A percentile compares a stretch with the other conserved stretches of the same genome.
These are phyloP conservation scores for Prionace glauca DNA, from an alignment of 2,797 vertebrate species.

Conservation along the genomic window DNA sequence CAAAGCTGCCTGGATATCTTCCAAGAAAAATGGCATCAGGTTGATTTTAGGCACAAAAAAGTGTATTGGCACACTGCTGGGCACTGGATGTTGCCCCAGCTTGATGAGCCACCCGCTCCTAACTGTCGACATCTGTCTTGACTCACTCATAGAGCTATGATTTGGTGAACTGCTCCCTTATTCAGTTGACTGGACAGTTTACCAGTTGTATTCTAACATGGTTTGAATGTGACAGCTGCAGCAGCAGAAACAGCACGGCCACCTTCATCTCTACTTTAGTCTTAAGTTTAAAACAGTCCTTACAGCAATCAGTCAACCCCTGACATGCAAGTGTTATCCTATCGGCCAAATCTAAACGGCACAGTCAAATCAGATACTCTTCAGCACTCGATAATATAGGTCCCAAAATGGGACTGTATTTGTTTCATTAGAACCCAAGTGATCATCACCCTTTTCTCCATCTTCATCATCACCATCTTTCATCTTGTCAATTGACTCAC, in stretches of 20 bases:
- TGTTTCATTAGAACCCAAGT: too few relatives aligned
- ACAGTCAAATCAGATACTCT: too few relatives aligned
- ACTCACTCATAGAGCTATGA: neutral
- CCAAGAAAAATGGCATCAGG: neutral
- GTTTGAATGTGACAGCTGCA: neutral
- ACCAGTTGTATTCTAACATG: neutral
- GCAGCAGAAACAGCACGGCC: neutral
- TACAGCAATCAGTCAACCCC: too few relatives aligned
- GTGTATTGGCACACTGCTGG: neutral
- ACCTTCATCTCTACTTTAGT: neutral
- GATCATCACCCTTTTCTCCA: too few relatives aligned
- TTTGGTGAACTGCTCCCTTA: neutral
- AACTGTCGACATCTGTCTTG: neutral
- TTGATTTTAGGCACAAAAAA: neutral
- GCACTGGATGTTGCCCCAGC: neutral
- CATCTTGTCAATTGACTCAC: too few relatives aligned
- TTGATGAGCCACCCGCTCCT: neutral
- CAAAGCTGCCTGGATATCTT: neutral
- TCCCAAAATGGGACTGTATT: too few relatives aligned
- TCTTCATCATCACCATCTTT: too few relatives aligned
- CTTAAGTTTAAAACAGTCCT: too few relatives aligned
- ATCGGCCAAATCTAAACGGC: too few relatives aligned
- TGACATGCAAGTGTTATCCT: too few relatives aligned
- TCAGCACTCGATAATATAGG: too few relatives aligned
- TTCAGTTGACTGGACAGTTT: neutral